These are phyloP conservation scores for Papilio elwesi DNA, from an alignment of 2,888 invertebrate species.

Conservation along the genomic window DNA sequence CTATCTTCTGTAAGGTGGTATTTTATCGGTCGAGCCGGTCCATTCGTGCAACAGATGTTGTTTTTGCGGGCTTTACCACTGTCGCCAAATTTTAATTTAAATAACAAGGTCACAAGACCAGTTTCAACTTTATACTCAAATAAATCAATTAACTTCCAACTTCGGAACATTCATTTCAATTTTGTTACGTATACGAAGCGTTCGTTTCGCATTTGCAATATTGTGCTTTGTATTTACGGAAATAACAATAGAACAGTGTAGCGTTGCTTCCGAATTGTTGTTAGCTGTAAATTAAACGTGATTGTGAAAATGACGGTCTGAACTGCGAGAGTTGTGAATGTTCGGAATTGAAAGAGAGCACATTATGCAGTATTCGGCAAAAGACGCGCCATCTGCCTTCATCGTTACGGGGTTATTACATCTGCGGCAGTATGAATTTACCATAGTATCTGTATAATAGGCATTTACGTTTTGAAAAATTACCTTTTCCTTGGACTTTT, in stretches of 20 bases:
- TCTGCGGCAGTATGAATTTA: slow-evolving; percentile 53
- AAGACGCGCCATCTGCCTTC: slow-evolving; percentile 71
- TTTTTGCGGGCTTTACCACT: no score
- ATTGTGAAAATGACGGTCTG: slow-evolving; percentile 49
- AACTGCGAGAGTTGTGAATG: slow-evolving; percentile 50
- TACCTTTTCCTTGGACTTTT: neutral
- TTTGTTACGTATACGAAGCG: slow-evolving; percentile 13
- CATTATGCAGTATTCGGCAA: slow-evolving; percentile 70
- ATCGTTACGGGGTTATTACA: slow-evolving; percentile 73
- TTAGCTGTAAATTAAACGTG: slow-evolving; percentile 40
- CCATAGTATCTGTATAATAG: slow-evolving; percentile 24
- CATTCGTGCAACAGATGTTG: no score
- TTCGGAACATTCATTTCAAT: slow-evolving; percentile 12
- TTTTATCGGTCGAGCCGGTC: no score
- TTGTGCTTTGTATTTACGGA: slow-evolving; percentile 16
- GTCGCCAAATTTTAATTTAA: neutral
- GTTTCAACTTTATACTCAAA: neutral
- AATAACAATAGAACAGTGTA: slow-evolving; percentile 23
- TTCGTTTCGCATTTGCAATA: slow-evolving; percentile 8
- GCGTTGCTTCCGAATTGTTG: slow-evolving; percentile 21
- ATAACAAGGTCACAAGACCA: neutral
- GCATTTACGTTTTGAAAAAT: neutral
- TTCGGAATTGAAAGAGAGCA: slow-evolving; percentile 67
- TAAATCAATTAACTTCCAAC: slow-evolving; percentile 3
- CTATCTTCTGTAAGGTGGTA: no score